Conservation (phyloP, 2,888 invertebrate genomes). For the Dryocosmus kuriphilus region DNA sequence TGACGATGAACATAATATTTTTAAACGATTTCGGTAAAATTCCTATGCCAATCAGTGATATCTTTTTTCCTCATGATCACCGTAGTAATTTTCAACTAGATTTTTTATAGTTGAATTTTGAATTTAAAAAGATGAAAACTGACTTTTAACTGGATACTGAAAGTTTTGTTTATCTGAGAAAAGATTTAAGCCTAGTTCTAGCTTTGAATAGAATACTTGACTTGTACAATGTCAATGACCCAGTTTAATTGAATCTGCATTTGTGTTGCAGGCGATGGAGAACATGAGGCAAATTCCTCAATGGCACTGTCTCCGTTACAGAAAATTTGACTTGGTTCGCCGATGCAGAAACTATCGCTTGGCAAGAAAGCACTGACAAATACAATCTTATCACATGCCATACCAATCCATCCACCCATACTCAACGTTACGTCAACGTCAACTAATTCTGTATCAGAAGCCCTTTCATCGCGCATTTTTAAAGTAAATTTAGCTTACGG, state of each 20-base stretch:
- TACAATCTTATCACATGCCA: slow-evolving; percentile 33
- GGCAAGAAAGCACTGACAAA: slow-evolving; percentile 79
- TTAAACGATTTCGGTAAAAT: too few species aligned
- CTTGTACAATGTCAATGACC: slow-evolving; percentile 48
- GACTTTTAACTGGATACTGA: too few species aligned
- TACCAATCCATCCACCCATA: neutral
- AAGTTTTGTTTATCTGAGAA: too few species aligned
- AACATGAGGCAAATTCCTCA: slow-evolving; percentile 89
- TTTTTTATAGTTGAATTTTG: too few species aligned
- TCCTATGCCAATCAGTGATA: too few species aligned
- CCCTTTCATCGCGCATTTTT: neutral
- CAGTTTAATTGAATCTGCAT: slow-evolving; percentile 46
- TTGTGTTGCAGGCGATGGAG: slow-evolving; percentile 81
- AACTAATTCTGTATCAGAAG: slow-evolving; percentile 1
- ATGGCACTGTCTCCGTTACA: slow-evolving; percentile 91
- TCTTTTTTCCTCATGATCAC: too few species aligned
- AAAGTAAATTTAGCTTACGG: neutral
- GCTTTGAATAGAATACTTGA: neutral
- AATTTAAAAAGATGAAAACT: too few species aligned
- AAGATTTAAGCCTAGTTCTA: neutral
- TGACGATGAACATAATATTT: too few species aligned
- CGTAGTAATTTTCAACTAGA: too few species aligned
- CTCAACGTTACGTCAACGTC: slow-evolving; percentile 19
- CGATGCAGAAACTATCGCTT: slow-evolving; percentile 87
- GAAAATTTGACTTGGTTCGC: slow-evolving; percentile 88